A percentile compares a stretch with the other conserved stretches of the same genome.
Conservation (phyloP, 2,113 vertebrate genomes). For the Pardalotus punctatus region DNA sequence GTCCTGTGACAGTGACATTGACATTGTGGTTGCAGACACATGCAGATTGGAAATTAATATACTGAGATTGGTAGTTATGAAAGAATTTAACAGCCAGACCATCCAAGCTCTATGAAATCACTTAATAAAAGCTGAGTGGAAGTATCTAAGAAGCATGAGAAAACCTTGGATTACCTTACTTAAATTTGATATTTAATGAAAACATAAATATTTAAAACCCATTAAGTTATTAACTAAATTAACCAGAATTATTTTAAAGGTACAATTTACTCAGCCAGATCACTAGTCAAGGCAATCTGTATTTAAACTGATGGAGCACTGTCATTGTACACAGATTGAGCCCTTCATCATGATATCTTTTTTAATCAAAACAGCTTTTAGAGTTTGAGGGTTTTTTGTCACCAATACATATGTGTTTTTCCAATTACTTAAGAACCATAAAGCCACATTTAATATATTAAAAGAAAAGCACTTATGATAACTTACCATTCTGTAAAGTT, state of each 20-base stretch:
- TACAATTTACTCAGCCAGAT: not conserved
- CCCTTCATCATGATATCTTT: not conserved
- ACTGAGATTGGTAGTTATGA: not conserved
- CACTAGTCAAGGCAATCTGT: not conserved
- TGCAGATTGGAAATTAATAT: not conserved
- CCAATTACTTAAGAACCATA: not conserved
- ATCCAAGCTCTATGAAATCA: not conserved
- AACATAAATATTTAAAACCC: constrained; percentile 14
- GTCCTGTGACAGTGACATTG: not conserved
- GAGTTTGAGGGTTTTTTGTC: not conserved
- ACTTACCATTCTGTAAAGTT: constrained; percentile 91
- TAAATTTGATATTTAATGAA: not conserved
- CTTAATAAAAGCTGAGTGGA: not conserved
- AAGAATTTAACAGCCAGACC: not conserved
- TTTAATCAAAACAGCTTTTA: not conserved
- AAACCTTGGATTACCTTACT: not conserved
- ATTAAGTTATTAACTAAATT: constrained; percentile 25
- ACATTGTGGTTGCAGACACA: not conserved
- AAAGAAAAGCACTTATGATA: not conserved
- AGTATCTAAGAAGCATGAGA: not conserved
- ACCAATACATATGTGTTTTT: not conserved
- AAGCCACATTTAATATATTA: not conserved
- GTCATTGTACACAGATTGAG: not conserved
- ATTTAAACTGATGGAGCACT: not conserved
- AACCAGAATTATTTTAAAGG: constrained; percentile 25